Conservation (phyloP, 2,797 vertebrate genomes). For the Acrocephalus scirpaceus region DNA sequence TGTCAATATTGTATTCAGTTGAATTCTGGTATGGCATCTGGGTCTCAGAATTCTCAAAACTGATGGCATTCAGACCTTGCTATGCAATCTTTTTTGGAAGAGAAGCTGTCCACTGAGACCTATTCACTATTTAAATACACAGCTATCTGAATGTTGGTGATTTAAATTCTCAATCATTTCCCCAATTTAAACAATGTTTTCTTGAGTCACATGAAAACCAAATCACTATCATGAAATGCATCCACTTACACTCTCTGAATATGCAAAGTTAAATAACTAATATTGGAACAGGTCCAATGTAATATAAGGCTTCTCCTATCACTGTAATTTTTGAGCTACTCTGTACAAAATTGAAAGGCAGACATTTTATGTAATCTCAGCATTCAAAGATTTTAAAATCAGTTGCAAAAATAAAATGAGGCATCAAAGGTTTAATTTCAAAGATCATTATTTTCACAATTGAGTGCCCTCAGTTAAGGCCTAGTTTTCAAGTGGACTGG, state of each 20-base stretch:
- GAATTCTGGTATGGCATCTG: not conserved
- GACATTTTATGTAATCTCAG: not conserved
- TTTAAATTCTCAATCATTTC: not conserved
- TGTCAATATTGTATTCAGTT: not conserved
- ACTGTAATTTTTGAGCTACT: not conserved
- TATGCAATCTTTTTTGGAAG: not conserved
- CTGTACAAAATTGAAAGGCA: not conserved
- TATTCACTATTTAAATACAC: not conserved
- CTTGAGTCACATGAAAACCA: not conserved
- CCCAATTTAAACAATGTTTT: not conserved
- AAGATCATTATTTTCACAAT: not conserved
- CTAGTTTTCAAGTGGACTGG: not conserved
- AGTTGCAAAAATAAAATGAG: constrained; percentile 5
- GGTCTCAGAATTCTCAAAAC: not conserved
- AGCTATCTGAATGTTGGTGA: not conserved
- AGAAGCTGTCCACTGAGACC: not conserved
- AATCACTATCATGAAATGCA: not conserved
- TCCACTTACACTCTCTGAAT: not conserved
- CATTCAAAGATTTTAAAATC: not conserved
- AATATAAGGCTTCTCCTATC: not conserved
- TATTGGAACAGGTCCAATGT: not conserved
- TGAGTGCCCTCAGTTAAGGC: not conserved
- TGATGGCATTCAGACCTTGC: not conserved
- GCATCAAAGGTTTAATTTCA: not conserved
- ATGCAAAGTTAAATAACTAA: not conserved